Evolutionary conservation across 2,113 vertebrate genomes (phyloP), one percentile per base, ranked within the genome.

Genomic region (Mungos mungo): DNA sequence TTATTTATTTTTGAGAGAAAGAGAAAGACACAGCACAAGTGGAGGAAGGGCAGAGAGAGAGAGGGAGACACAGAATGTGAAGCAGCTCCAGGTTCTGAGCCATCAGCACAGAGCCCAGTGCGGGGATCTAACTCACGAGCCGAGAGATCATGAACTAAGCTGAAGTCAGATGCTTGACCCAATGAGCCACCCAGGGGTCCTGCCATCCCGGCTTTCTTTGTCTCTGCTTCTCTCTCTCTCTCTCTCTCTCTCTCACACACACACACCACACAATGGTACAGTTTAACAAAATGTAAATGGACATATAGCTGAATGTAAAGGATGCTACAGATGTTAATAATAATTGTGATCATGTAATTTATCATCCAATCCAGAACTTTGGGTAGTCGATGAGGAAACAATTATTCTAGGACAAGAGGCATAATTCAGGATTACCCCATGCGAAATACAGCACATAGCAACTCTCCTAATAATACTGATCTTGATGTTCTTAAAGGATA

Each of bases 201-300:
- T 57, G 23, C 0, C 12, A 35, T 15, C 4, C 57, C 4, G 66
- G 38, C 38, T 83, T 38, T 71, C n/a, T 35, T 29, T 63, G 1
- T 35, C 14, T 85, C 9, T 68, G 2, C 57, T 41, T 88, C 35
- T 29, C 2, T 38, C 2, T n/a, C 27, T 18, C 11, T 45, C 41
- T 35, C 33, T 65, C 7, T 27, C 2, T 85, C 33, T 54, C 31
- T 68, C 35, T 54, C 27, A 18, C 19, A 18, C 72, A 29, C 38
- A 74, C 16, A 85, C 9, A 21, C 1, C 19, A 47, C 15, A 31
- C 47, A 88, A 82, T 15, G 8, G 25, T 7, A 38, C n/a, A 33
- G 16, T 63, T 86, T 95, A 54, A 94, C 23, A 87, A 83, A 33
- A 63, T 15, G 13, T n/a, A 83, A 38, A 74, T 33, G 29, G 13